Base-by-base conservation (phyloP, 1,140 invertebrate species). In the Whitmania pigra region DNA sequence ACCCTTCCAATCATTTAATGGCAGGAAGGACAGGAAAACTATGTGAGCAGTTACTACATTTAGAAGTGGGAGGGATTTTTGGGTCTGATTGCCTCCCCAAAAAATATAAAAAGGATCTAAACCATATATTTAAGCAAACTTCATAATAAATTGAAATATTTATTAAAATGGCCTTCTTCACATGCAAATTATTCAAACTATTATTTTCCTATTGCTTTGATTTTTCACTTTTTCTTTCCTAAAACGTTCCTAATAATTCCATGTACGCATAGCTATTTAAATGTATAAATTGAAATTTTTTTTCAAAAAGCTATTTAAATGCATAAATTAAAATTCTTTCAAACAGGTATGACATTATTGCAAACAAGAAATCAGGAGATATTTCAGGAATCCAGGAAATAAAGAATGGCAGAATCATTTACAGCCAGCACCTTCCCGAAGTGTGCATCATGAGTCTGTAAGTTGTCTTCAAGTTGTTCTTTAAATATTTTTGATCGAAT, bases 1-100 rank as follows among this genome's bases (percentile, higher is more conserved):
- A 68, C 94, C 94, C 13, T 98, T 97, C 78, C 86, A 84, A 73
- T 94, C 94, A 0, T 95, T 89, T 83, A 94, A 94, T 2, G 94
- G 94, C 0, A 83, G 94, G 20, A 88, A 89, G 77, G 97, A 98
- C 80, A 93, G 93, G 77, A 91, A 95, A 82, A 95, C 91, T 9
- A 97, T 97, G 94, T 93, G 90, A 77, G 76, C 71, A 13, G 18
- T 11, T 68, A 29, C 11, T 49, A 49, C 2, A 49, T 49, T 49
- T 49, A 49, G 43, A 11, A 36, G 31, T 36, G 31, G 31, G 31
- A 36, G 31, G 31, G 31, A 6, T 36, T 36, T 36, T 36, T 49
- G 43, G 43, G 15, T 49, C 15, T 36, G 6, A 36, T 36, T 57
- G 54, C n/a, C n/a, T n/a, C n/a, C n/a, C n/a, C n/a, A n/a, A n/a